phyloP scores from a whole-genome alignment of 2,113 vertebrate species.

The Isurus oxyrinchus region DNA sequence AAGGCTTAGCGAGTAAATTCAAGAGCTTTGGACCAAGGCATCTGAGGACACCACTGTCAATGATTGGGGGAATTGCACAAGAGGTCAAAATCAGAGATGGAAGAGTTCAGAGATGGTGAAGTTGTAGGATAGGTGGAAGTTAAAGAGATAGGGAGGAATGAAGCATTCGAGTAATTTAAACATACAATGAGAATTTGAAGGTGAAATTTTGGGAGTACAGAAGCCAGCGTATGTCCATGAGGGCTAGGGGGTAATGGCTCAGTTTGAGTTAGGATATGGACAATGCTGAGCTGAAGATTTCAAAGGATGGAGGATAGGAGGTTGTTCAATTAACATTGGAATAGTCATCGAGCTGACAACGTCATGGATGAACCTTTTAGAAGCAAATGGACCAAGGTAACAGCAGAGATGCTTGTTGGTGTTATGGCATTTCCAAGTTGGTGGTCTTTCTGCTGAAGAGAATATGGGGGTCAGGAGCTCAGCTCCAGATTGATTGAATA shows the following conservation, averaged over 20 bases:
- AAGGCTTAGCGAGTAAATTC: background rate
- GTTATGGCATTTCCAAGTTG: background rate
- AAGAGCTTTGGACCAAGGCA: background rate
- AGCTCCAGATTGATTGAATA: background rate
- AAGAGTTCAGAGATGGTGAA: background rate
- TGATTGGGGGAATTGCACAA: background rate
- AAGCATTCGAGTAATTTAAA: background rate
- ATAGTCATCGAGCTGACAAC: background rate
- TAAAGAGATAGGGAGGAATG: background rate
- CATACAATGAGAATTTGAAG: background rate
- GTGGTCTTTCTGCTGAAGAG: background rate
- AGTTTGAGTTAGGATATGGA: background rate
- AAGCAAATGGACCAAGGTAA: background rate
- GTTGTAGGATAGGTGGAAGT: background rate
- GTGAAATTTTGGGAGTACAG: background rate
- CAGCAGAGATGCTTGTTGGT: background rate
- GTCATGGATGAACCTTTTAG: background rate
- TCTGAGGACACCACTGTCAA: background rate
- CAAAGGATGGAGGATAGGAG: background rate
- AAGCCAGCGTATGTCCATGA: background rate
- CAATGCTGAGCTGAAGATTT: background rate
- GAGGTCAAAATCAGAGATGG: background rate
- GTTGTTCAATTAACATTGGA: background rate
- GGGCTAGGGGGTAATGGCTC: too few relatives aligned
- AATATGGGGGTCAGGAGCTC: background rate